Conservation (phyloP, 2,888 invertebrate genomes). For the Steinernema scapterisci region DNA sequence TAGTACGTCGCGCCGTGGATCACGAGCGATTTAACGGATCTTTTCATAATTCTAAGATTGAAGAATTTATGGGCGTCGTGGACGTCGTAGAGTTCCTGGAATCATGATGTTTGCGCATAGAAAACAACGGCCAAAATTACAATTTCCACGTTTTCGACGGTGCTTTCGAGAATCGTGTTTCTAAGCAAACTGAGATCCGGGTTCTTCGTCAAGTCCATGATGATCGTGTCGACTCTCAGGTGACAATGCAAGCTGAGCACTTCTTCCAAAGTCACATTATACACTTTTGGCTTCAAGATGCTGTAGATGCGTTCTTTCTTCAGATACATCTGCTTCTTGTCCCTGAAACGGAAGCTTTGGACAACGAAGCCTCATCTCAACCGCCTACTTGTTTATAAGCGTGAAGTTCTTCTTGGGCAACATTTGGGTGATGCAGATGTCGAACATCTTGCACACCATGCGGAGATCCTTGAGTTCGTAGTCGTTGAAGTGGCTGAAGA, state of each 20-base stretch:
- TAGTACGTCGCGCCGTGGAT: constrained; percentile 17
- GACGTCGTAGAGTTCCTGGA: constrained; percentile 8
- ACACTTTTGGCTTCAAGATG: background rate
- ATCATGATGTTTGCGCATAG: no score
- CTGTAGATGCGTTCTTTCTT: constrained; percentile 8
- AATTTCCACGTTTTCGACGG: constrained; percentile 2
- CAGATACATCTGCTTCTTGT: constrained; percentile 18
- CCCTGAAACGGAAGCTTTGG: background rate
- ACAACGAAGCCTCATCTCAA: background rate
- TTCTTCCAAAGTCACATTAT: background rate
- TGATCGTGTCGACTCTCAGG: background rate
- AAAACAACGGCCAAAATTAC: background rate
- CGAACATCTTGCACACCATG: constrained; percentile 17
- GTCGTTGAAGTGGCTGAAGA: background rate
- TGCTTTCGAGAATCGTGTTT: constrained; percentile 2
- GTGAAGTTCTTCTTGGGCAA: constrained; percentile 5
- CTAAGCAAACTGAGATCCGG: background rate
- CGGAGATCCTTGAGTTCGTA: constrained; percentile 16
- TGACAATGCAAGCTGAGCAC: background rate
- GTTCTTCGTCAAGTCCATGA: constrained; percentile 3
- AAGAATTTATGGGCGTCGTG: constrained; percentile 28
- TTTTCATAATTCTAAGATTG: background rate
- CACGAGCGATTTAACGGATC: constrained; percentile 10
- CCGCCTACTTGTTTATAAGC: background rate
- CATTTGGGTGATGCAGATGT: constrained; percentile 1